Conservation (phyloP, 2,113 vertebrate genomes). For the Lonchura striata region DNA sequence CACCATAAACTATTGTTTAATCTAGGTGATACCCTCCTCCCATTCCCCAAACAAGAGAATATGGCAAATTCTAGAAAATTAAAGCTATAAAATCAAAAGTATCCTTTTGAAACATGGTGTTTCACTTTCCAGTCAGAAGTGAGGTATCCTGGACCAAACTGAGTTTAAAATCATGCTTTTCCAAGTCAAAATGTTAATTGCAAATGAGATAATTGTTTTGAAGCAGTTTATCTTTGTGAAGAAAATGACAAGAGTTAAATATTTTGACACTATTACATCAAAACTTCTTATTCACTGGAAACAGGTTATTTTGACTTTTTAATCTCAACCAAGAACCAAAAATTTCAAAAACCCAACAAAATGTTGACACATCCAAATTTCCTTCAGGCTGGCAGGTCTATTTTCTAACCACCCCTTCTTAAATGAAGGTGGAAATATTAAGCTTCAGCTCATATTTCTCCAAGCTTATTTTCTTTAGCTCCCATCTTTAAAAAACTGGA, state of each 20-base stretch:
- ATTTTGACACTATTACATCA: not conserved
- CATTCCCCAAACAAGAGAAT: not conserved
- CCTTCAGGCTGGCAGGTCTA: not conserved
- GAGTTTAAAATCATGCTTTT: not conserved
- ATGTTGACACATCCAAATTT: not conserved
- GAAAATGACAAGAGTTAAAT: not conserved
- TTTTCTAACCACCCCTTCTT: not conserved
- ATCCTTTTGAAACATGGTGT: not conserved
- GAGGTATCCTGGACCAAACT: not conserved
- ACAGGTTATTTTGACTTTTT: slow-evolving; percentile 13
- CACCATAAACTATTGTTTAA: not conserved
- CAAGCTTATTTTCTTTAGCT: slow-evolving; percentile 47
- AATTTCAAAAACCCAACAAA: not conserved
- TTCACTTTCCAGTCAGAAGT: not conserved
- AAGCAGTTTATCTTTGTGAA: not conserved
- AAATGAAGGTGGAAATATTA: slow-evolving; percentile 30
- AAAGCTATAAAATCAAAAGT: not conserved
- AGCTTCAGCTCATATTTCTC: not conserved
- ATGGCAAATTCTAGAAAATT: not conserved
- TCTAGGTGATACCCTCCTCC: not conserved
- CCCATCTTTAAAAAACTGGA: slow-evolving; percentile 57
- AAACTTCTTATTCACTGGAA: not conserved
- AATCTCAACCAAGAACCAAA: not conserved
- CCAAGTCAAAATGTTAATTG: not conserved
- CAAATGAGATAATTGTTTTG: not conserved